Evolutionary conservation across 2,888 invertebrate species (phyloP), one percentile per base, ranked within the genome.

Genomic region (Biston stratarius): DNA sequence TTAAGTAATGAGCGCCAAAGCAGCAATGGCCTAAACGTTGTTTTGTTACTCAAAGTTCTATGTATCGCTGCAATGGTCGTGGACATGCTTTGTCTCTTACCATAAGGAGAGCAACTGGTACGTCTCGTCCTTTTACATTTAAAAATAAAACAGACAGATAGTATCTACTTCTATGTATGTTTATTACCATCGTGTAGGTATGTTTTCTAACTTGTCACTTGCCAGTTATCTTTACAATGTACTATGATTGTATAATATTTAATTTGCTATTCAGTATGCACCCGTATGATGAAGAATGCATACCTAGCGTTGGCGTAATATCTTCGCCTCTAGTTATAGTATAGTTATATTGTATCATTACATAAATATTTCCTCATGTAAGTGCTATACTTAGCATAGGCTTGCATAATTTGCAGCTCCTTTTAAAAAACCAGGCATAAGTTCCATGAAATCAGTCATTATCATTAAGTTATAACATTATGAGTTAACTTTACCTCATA

Each of bases 351-450:
- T 59, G 44, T 52, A 59, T 40, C 24, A 40, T 59, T 58, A 52
- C 64, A 57, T 63, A 57, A 63, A 63, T 40, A 1, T 57, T 48
- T 56, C 62, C 62, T 40, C 40, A 44, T 42, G n/a, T 12, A 49
- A 36, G 34, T 15, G 60, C 42, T 52, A 45, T 52, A 52, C 44
- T 56, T 45, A 56, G 56, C 34, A 34, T 34, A 45, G n/a, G 33
- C 56, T 56, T 56, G 56, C 56, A 56, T 44, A 56, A 44, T 56
- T 44, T 59, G 55, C 67, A 56, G n/a, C 42, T 44, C 44, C 42
- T 56, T 44, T 33, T 33, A 42, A 55, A 55, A 44, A 15, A 55
- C 44, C 44, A 44, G 42, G 33, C 34, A 11, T 56, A 24, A 6
- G 44, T 44, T 24, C 1, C 33, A 5, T 56, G 33, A 9, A 15